Base-by-base conservation (phyloP, 2,113 vertebrate genomes). In the Catharus minimus region DNA sequence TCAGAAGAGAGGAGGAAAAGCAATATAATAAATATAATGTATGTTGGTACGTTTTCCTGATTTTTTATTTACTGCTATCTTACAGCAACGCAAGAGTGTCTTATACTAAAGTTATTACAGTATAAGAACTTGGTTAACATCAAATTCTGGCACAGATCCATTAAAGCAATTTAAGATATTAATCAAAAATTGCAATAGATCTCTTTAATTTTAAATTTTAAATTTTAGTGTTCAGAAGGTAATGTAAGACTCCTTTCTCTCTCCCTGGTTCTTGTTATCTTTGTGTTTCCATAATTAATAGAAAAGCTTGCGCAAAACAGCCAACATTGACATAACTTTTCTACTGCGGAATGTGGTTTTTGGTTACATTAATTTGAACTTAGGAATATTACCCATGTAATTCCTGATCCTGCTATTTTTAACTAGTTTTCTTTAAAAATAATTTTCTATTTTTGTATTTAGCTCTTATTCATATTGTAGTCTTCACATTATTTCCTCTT, bases 311-410 rank as follows among this genome's bases (percentile, higher is more conserved):
- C 32, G 7, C 5, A 2, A 15, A 33, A 20, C 26, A 78, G 33
- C 5, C 13, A 80, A 7, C 30, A 8, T 0, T 46, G 33, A 33
- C 0, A 3, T 33, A 60, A 9, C 28, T 53, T 7, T 68, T 72
- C 36, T 76, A 13, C 21, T 41, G 15, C 15, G 81, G 36, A 50
- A 58, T 21, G 2, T 41, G 33, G 6, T 50, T 62, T 58, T 46
- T 43, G 9, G 8, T 16, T 55, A 11, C 15, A 5, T 5, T 3
- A 61, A 24, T 66, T 46, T 66, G 18, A 82, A 69, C 14, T 2
- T 15, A 50, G 18, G 55, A 44, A 68, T 75, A 23, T 30, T 41
- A 30, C 15, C 7, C 8, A 24, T 53, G 4, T 22, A 71, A 39
- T 46, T 83, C 19, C 16, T 1, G 2, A 41, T 38, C 86, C 19